These are phyloP conservation scores for Epiblema foenella DNA, from an alignment of 2,888 invertebrate genomes.

Conservation along the genomic window DNA sequence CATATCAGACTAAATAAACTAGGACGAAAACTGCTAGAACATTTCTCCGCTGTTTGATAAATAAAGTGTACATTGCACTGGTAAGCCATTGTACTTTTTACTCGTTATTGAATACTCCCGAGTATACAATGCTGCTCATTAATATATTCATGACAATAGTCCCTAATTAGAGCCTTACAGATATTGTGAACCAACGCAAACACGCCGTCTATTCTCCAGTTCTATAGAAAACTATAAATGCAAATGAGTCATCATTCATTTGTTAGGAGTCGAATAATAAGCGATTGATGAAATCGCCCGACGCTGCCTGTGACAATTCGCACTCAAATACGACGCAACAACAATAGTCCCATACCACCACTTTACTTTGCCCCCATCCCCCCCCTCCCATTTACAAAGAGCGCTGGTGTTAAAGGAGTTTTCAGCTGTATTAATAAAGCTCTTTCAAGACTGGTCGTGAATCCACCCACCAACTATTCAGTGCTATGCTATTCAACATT, in stretches of 20 bases:
- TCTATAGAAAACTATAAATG: slow-evolving; percentile 50
- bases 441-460: slow-evolving; percentile 56
- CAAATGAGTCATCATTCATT: slow-evolving; percentile 71
- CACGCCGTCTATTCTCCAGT: not conserved
- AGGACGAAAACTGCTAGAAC: too few species aligned
- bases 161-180: not conserved
- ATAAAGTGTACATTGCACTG: too few species aligned
- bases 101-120: too few species aligned
- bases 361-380: slow-evolving; percentile 53
- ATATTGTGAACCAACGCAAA: slow-evolving; percentile 4
- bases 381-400: slow-evolving; percentile 53
- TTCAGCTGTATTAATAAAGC: slow-evolving; percentile 54
- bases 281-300: slow-evolving; percentile 78
- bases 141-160: not conserved
- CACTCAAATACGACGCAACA: slow-evolving; percentile 75
- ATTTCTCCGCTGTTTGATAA: too few species aligned
- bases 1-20: too few species aligned
- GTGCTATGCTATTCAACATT: slow-evolving; percentile 75
- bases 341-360: slow-evolving; percentile 71
- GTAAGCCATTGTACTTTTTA: too few species aligned
- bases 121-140: too few species aligned
- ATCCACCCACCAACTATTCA: slow-evolving; percentile 77
- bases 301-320: slow-evolving; percentile 78
- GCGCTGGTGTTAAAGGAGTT: slow-evolving; percentile 58
- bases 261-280: slow-evolving; percentile 75